phyloP scores from a whole-genome alignment of 2,113 vertebrate genomes.

The Pyxicephalus adspersus region DNA sequence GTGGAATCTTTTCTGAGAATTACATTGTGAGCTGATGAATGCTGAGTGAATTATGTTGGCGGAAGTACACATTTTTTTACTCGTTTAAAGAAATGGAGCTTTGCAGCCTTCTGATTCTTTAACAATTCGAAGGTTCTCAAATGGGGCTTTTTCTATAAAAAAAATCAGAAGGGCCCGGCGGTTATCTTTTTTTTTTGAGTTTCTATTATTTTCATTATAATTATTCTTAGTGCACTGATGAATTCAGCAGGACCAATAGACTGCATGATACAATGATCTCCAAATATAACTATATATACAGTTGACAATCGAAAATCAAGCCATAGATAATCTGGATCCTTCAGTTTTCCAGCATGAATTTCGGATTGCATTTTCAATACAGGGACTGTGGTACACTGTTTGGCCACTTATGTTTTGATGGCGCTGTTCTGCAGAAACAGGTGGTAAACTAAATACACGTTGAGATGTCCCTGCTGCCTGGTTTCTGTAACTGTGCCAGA shows the following conservation, averaged over 20 bases:
- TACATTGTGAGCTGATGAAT: slow-evolving; percentile 41
- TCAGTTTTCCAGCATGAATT: too few relatives aligned
- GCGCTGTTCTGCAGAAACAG: too few relatives aligned
- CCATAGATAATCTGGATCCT: too few relatives aligned
- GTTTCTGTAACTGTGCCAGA: too few relatives aligned
- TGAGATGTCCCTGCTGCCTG: too few relatives aligned
- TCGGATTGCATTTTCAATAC: too few relatives aligned
- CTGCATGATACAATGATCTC: too few relatives aligned
- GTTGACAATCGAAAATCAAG: too few relatives aligned
- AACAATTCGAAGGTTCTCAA: background rate
- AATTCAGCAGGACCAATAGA: background rate
- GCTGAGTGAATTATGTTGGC: background rate
- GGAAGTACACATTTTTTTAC: background rate
- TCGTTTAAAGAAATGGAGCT: background rate
- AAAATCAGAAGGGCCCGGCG: background rate
- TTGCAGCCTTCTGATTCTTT: background rate
- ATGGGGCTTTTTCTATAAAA: background rate
- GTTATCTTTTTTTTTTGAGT: background rate
- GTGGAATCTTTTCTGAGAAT: slow-evolving; percentile 37
- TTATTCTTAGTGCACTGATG: background rate
- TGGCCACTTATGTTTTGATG: too few relatives aligned
- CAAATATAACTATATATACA: too few relatives aligned
- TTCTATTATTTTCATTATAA: background rate
- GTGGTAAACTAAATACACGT: too few relatives aligned
- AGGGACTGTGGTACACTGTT: too few relatives aligned